Base-by-base conservation (phyloP, 2,888 invertebrate species). In the Beris chalybata region DNA sequence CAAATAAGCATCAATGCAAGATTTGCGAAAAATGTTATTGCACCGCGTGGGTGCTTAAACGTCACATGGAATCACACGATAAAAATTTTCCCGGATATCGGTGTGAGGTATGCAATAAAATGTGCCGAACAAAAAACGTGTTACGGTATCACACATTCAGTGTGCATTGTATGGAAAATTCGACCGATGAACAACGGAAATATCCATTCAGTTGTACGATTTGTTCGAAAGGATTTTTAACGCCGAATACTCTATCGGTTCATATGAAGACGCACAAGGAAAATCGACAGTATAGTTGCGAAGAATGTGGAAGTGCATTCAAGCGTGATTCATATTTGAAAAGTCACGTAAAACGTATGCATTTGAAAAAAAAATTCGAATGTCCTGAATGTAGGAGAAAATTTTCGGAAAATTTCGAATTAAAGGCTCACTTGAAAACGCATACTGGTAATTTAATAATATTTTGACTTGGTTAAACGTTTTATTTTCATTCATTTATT, bases 241-340 rank as follows among this genome's bases (percentile, higher is more conserved):
- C 67, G 11, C 66, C 67, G 3, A 66, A 64, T 4, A 67, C 67
- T 3, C 54, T 69, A 12, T 43, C 65, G 45, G 54, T 65, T n/a
- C 69, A 69, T 65, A 50, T 65, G 9, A 69, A 67, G 44, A 58
- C 48, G 30, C 69, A 69, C 53, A 43, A 57, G 12, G 67, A 69
- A 47, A 67, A 69, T 32, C 65, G 69, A 9, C 67, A 69, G 43
- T 65, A 69, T 22, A 29, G 63, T 4, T 69, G 69, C 30, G 32
- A 13, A 11, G 31, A 67, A n/a, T 69, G 69, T 44, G 67, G 67
- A 7, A 67, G 64, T 43, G 43, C 67, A 9, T 69, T 67, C 48
- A 69, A 69, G 48, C 53, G 69, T 6, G 67, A 65, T 7, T 67
- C 65, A 43, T 67, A 69, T 53, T 63, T 69, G 29, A 45, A 52